Conservation (phyloP, 1,140 invertebrate species). For the Archivesica marissinica region DNA sequence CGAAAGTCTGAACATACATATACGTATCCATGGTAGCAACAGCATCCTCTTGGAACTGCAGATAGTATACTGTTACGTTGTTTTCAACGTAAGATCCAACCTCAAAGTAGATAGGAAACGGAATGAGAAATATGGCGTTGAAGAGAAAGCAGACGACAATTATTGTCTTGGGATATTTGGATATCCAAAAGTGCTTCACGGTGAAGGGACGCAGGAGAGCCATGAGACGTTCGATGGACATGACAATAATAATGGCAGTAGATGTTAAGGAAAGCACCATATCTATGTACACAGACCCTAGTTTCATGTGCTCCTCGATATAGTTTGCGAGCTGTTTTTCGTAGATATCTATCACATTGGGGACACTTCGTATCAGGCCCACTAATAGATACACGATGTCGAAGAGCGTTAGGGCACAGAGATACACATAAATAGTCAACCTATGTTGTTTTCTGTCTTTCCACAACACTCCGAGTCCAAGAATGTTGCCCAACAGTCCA, state of each 20-base stretch:
- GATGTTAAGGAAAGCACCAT: constrained; percentile 28
- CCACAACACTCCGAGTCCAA: constrained; percentile 34
- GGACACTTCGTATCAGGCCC: constrained; percentile 29
- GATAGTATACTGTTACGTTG: constrained; percentile 28
- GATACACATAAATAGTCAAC: constrained; percentile 18
- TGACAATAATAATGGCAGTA: constrained; percentile 31
- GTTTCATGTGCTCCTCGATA: constrained; percentile 52
- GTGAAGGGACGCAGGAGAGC: constrained; percentile 19
- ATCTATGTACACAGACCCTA: constrained; percentile 37
- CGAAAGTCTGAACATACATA: not conserved
- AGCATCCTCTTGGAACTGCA: not conserved
- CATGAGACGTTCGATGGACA: constrained; percentile 39
- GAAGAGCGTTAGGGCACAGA: constrained; percentile 29
- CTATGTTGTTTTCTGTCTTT: constrained; percentile 23
- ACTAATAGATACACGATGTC: constrained; percentile 32
- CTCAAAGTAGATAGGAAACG: constrained; percentile 22
- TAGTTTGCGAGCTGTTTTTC: constrained; percentile 29
- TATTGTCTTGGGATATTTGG: not conserved
- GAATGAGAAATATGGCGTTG: constrained; percentile 37
- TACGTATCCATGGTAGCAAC: constrained; percentile 13
- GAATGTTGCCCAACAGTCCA: constrained; percentile 24
- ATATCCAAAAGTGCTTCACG: constrained; percentile 1
- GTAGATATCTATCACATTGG: constrained; percentile 14
- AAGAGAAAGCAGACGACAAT: constrained; percentile 37
- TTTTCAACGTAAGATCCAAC: not conserved